phyloP scores from a whole-genome alignment of 2,113 vertebrate genomes.

The Coturnix japonica region DNA sequence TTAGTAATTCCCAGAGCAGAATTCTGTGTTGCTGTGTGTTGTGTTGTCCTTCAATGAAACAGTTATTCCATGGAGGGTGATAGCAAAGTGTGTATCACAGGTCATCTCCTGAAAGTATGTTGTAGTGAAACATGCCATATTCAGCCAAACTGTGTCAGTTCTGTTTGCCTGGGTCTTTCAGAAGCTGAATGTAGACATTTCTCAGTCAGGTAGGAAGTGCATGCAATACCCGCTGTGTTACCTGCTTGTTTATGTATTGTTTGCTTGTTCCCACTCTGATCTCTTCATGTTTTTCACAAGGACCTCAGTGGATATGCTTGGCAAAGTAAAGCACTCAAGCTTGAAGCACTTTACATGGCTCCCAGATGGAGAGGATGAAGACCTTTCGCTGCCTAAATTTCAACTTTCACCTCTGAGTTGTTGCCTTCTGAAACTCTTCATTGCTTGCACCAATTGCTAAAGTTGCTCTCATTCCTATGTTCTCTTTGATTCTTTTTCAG shows the following conservation, averaged over 20 bases:
- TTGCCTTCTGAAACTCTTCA: neutral
- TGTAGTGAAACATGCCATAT: neutral
- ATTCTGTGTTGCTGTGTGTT: neutral
- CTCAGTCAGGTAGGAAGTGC: neutral
- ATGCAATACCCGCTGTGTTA: rapidly evolving
- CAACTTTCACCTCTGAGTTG: neutral
- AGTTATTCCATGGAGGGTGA: neutral
- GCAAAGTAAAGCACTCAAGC: neutral
- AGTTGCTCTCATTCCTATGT: rapidly evolving
- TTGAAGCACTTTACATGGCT: neutral
- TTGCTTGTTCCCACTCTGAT: neutral
- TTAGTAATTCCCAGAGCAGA: neutral
- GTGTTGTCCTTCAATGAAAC: neutral
- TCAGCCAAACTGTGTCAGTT: neutral
- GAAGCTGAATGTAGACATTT: neutral
- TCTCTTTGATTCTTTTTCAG: neutral
- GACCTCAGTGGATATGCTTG: neutral
- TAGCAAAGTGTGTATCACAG: neutral
- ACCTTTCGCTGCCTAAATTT: neutral
- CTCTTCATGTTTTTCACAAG: neutral
- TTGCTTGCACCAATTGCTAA: neutral
- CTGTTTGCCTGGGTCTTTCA: neutral
- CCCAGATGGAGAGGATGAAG: neutral
- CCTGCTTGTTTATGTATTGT: neutral
- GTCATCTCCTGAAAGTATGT: neutral